phyloP scores from a whole-genome alignment of 2,888 invertebrate genomes.

The Hymenopus coronatus region DNA sequence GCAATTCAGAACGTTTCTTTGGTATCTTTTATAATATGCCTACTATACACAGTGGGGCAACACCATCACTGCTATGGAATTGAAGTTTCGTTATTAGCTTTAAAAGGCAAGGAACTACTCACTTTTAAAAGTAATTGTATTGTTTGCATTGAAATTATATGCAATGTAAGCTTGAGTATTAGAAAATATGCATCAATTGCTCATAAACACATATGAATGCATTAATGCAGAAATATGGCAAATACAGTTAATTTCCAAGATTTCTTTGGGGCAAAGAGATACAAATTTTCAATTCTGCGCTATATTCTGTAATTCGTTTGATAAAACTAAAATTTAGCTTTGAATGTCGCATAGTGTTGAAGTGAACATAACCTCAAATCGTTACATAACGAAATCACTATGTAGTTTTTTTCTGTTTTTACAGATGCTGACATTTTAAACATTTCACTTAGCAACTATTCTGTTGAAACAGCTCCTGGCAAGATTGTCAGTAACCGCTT shows the following conservation, averaged over 20 bases:
- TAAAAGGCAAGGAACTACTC: neutral
- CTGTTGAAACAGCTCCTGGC: constrained; percentile 38
- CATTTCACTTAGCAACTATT: constrained; percentile 41
- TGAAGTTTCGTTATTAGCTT: neutral
- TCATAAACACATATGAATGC: neutral
- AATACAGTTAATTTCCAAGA: neutral
- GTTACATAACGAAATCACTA: neutral
- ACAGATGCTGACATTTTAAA: constrained; percentile 34
- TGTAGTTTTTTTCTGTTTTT: constrained; percentile 24
- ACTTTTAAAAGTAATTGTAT: neutral
- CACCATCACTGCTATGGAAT: neutral
- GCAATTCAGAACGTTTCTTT: neutral
- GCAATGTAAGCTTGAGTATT: no score
- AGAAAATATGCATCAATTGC: no score
- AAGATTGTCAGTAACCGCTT: constrained; percentile 38
- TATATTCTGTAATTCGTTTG: no score
- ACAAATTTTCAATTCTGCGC: neutral
- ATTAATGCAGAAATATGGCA: neutral
- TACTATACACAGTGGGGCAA: neutral
- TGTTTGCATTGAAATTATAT: neutral
- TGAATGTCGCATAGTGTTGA: neutral
- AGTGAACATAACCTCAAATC: neutral
- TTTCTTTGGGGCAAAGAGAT: neutral
- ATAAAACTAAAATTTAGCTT: no score
- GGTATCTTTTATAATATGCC: neutral